phyloP scores from a whole-genome alignment of 1,140 invertebrate genomes.

The Chionoecetes opilio region DNA sequence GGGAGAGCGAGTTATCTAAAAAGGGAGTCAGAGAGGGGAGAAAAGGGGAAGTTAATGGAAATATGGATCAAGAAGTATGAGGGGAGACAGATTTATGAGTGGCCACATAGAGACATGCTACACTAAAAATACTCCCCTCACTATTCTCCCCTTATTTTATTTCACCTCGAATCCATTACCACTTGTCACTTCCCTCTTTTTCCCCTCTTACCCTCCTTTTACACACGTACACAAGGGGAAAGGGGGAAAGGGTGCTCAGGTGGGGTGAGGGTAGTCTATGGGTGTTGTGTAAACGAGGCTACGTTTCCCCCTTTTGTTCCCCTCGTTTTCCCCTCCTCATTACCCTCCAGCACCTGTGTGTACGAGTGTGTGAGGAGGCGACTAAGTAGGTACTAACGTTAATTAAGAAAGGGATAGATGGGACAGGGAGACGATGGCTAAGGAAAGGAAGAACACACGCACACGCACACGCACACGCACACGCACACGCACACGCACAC shows the following conservation, averaged over 20 bases:
- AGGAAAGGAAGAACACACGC: neutral
- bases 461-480: conserved; percentile 24
- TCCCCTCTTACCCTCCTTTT: neutral
- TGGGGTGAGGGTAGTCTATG: no score
- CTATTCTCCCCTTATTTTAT: neutral
- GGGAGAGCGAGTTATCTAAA: neutral
- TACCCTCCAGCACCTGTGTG: neutral
- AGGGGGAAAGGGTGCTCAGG: no score
- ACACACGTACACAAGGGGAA: no score
- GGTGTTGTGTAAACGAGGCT: no score
- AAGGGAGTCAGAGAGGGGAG: neutral
- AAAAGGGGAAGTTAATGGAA: neutral
- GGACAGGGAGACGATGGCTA: no score
- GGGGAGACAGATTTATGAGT: neutral
- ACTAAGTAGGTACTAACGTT: no score
- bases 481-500: conserved; percentile 24
- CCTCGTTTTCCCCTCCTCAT: neutral
- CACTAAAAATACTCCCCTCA: neutral
- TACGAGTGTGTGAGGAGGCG: no score
- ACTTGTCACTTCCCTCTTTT: neutral
- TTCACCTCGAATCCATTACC: neutral
- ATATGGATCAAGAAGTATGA: neutral
- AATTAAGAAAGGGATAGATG: no score
- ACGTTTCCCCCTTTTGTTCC: neutral
- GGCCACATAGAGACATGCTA: neutral